Conservation (phyloP, 1,140 invertebrate genomes). For the Camponotus floridanus region DNA sequence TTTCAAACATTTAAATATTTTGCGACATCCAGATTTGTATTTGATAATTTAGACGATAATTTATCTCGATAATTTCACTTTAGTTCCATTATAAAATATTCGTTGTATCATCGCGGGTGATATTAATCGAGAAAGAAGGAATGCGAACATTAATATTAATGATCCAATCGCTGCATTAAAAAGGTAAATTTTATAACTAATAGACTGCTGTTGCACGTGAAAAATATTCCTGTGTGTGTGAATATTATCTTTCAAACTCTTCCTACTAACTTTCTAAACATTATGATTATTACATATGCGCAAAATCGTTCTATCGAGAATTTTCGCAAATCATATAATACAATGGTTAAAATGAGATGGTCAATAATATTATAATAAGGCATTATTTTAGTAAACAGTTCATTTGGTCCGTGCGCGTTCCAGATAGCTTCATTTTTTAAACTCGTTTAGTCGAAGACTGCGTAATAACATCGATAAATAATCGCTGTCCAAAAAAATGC, state of each 20-base stretch:
- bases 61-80: background rate
- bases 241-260: slow-evolving; percentile 39
- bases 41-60: background rate
- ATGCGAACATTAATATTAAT: slow-evolving; percentile 55
- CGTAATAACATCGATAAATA: too few species aligned
- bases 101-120: background rate
- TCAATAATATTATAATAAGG: background rate
- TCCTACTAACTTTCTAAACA: slow-evolving; percentile 45
- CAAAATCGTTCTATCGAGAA: background rate
- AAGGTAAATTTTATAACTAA: slow-evolving; percentile 37
- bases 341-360: background rate
- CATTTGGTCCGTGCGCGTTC: too few species aligned
- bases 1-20: background rate
- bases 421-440: too few species aligned
- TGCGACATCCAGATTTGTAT: background rate
- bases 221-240: slow-evolving; percentile 13
- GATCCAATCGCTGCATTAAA: slow-evolving; percentile 10
- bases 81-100: background rate
- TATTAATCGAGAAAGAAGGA: slow-evolving; percentile 50
- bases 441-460: too few species aligned
- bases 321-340: background rate
- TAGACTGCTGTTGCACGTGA: background rate
- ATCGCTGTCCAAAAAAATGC: too few species aligned
- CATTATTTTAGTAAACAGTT: too few species aligned
- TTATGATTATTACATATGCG: background rate